Evolutionary conservation across 2,113 vertebrate genomes (phyloP).

Genomic region (Carollia perspicillata): DNA sequence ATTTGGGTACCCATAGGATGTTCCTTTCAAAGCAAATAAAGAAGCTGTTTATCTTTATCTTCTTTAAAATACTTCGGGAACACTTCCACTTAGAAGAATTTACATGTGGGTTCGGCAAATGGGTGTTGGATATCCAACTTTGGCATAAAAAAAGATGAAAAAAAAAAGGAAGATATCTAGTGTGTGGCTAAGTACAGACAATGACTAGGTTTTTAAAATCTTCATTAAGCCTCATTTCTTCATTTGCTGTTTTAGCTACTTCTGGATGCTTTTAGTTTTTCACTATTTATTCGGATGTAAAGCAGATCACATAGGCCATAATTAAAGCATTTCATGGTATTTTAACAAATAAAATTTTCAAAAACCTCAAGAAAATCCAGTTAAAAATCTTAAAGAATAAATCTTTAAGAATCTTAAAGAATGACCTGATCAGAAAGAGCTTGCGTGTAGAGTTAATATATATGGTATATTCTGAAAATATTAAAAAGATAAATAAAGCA

Average conservation of each 20-base stretch:
- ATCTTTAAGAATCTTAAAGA: background rate
- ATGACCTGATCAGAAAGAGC: background rate
- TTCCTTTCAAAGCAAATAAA: slow-evolving; percentile 24
- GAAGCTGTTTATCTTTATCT: background rate
- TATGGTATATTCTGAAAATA: background rate
- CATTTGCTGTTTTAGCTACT: background rate
- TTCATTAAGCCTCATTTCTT: background rate
- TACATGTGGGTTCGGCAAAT: background rate
- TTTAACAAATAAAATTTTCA: background rate
- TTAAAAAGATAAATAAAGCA: background rate
- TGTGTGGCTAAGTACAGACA: background rate
- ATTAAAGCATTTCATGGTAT: background rate
- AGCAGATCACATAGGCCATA: background rate
- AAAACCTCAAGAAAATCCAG: slow-evolving; percentile 28
- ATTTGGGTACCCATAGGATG: background rate
- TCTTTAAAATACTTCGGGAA: background rate
- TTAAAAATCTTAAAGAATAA: background rate
- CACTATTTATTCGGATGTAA: background rate
- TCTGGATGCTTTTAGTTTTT: background rate
- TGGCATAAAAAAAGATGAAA: background rate
- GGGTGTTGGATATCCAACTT: background rate
- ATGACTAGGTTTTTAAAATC: background rate
- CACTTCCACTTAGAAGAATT: background rate
- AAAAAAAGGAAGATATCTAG: background rate
- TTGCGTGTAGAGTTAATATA: background rate